Base-by-base conservation (phyloP, 2,113 vertebrate genomes). In the Alligator sinensis region DNA sequence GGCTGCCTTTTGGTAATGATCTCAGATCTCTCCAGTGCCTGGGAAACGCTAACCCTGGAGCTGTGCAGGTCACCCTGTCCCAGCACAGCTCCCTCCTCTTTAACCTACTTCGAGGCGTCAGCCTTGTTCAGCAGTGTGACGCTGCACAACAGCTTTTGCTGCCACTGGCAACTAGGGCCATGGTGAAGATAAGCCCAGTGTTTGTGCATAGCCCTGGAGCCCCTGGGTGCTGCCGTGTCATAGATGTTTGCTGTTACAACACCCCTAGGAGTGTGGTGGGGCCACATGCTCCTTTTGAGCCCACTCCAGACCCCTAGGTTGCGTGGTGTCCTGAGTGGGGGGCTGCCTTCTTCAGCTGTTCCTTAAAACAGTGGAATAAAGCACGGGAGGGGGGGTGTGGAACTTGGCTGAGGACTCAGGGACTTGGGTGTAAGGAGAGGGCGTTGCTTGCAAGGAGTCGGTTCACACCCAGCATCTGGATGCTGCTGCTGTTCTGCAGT, bases 1-100 rank as follows among this genome's bases (percentile, higher is more conserved):
- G 28, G 66, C 82, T 82, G 83, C 15, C 70, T 77, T 81, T 93
- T 90, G 78, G 70, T 94, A 77, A 82, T 74, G 19, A 91, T 66
- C 57, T 80, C 38, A 27, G 24, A 66, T 93, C 89, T 79, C 86
- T 55, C 30, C 15, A 74, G 85, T 86, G 54, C 81, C 55, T 91
- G 83, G 91, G 30, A 86, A 62, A 95, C 54, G 72, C 79, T 55
- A 57, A 54, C 84, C 82, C 72, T 1, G 3, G 60, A 27, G 74
- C n/a, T 0, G 1, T 30, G 64, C 30, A 14, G 80, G 64, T 87
- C 60, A 5, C 1, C 4, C 63, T 81, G 5, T 55, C 61, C 21
- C 11, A n/a, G 94, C 1, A 8, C 25, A 75, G 55, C 25, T 1
- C 27, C 90, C 15, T 2, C 11, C 76, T 82, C 82, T 84, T 47